Evolutionary conservation across 2,888 invertebrate genomes (phyloP).

Genomic region (Ctenicera cuprea): DNA sequence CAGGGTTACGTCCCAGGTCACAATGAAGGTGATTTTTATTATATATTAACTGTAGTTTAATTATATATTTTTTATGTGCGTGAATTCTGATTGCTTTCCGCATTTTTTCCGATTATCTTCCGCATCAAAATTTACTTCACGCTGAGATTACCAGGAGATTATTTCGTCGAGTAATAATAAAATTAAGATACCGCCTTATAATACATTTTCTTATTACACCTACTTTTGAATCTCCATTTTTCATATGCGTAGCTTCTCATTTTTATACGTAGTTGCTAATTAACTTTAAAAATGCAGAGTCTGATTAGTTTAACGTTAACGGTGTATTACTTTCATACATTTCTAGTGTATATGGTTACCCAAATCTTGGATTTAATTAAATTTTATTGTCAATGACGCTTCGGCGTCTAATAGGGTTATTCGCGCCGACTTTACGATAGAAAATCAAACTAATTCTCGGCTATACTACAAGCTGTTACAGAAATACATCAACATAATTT

Average conservation of each 20-base stretch:
- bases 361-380: too few species aligned
- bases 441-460: too few species aligned
- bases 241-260: neutral
- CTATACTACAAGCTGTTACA: too few species aligned
- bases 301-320: too few species aligned
- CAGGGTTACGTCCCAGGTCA: slow-evolving; percentile 50
- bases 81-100: slow-evolving; percentile 49
- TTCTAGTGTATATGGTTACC: too few species aligned
- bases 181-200: slow-evolving; percentile 46
- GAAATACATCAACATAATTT: too few species aligned
- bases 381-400: too few species aligned
- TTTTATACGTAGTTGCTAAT: neutral
- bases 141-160: slow-evolving; percentile 46
- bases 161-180: slow-evolving; percentile 43
- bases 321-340: too few species aligned
- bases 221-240: slow-evolving; percentile 23
- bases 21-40: slow-evolving; percentile 46
- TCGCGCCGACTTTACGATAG: too few species aligned
- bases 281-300: too few species aligned
- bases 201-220: slow-evolving; percentile 39
- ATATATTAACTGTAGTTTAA: slow-evolving; percentile 51
- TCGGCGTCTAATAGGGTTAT: too few species aligned
- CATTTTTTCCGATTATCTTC: slow-evolving; percentile 48
- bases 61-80: slow-evolving; percentile 52
- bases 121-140: slow-evolving; percentile 39